Evolutionary conservation across 2,113 vertebrate species (phyloP).

Genomic region (Etheostoma spectabile): DNA sequence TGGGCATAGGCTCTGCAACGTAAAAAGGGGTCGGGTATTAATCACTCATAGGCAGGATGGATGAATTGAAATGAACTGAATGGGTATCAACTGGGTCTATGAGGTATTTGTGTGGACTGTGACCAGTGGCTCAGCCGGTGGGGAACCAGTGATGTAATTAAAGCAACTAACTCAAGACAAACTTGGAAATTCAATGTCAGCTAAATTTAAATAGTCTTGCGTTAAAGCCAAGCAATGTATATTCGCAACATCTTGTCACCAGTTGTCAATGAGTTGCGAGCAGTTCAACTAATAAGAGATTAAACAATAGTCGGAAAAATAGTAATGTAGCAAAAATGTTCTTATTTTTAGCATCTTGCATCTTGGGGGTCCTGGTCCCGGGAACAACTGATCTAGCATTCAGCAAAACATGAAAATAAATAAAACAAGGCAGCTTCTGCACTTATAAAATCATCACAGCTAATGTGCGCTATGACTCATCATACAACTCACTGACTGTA

Average conservation of each 20-base stretch:
- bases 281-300: not conserved
- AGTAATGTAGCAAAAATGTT: not conserved
- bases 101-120: not conserved
- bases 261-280: not conserved
- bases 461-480: conserved; percentile 74
- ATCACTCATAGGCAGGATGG: too few relatives aligned
- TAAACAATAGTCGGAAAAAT: not conserved
- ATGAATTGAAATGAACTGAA: not conserved
- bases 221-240: not conserved
- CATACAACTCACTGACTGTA: conserved; percentile 58
- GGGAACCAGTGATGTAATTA: not conserved
- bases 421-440: conserved; percentile 31
- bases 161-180: not conserved
- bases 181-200: not conserved
- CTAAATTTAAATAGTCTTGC: not conserved
- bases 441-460: conserved; percentile 54
- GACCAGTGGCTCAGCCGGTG: not conserved
- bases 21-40: too few relatives aligned
- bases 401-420: conserved; percentile 4
- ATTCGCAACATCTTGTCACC: not conserved
- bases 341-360: not conserved
- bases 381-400: not conserved
- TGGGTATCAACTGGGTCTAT: not conserved
- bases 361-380: not conserved
- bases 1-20: too few relatives aligned